A percentile compares a stretch with the other conserved stretches of the same genome.
Evolutionary conservation across 92 coral and sea anemone genomes (phyloP).

Genomic region (Bergia sp.): DNA sequence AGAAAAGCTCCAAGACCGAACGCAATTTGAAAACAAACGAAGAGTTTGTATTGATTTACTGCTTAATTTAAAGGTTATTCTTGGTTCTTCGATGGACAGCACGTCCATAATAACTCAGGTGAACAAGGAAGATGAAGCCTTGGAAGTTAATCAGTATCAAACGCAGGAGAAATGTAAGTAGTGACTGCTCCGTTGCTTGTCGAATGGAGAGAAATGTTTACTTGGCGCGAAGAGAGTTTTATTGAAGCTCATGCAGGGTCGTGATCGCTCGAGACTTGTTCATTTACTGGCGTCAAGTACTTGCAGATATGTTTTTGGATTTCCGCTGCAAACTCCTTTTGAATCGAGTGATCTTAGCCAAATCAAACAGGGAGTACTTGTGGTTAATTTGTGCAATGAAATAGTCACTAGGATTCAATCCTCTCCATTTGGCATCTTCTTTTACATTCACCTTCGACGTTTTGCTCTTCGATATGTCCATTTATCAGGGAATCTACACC

Average conservation of each 20-base stretch:
- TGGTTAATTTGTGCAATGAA: constrained; percentile 56
- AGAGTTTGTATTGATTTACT: constrained; percentile 26
- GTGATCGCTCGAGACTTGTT: constrained; percentile 13
- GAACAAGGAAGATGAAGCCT: constrained; percentile 89
- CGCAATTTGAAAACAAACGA: constrained; percentile 50
- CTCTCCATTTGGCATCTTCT: constrained; percentile 16
- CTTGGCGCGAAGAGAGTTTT: constrained; percentile 39
- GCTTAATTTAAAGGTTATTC: constrained; percentile 26
- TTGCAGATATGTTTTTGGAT: constrained; percentile 39
- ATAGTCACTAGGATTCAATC: constrained; percentile 49
- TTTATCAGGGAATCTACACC: not conserved
- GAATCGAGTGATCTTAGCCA: constrained; percentile 14
- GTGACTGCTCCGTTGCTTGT: constrained; percentile 58
- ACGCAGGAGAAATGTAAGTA: constrained; percentile 84
- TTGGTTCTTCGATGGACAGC: constrained; percentile 89
- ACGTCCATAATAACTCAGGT: constrained; percentile 99
- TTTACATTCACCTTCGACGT: constrained; percentile 31
- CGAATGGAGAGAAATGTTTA: constrained; percentile 30
- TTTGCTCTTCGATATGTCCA: constrained; percentile 23
- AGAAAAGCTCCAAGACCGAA: constrained; percentile 45
- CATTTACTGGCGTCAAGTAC: constrained; percentile 30
- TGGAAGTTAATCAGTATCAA: constrained; percentile 77
- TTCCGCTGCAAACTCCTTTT: constrained; percentile 24
- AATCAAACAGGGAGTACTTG: constrained; percentile 33
- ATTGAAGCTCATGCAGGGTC: constrained; percentile 18